Evolutionary conservation across 1,140 invertebrate species (phyloP).

Genomic region (Caenorhabditis tropicalis): DNA sequence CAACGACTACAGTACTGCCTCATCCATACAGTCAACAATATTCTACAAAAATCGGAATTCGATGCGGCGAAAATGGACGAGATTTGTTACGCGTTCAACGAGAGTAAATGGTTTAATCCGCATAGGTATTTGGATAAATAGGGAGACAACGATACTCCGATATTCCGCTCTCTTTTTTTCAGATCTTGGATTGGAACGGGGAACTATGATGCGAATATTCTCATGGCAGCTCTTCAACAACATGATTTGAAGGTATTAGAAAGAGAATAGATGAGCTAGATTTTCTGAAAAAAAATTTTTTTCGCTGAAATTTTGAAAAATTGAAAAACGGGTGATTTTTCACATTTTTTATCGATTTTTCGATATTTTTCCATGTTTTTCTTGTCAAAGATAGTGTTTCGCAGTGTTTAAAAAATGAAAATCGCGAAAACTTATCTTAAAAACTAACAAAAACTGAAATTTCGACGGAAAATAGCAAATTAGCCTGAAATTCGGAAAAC

Average conservation of each 20-base stretch:
- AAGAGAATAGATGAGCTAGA: no score
- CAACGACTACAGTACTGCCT: constrained; percentile 14
- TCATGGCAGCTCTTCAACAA: constrained; percentile 2
- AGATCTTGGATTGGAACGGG: constrained; percentile 28
- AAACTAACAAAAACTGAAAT: no score
- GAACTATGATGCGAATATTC: constrained; percentile 20
- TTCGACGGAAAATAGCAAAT: no score
- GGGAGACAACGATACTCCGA: neutral
- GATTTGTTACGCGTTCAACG: constrained; percentile 29
- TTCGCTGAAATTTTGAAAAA: no score
- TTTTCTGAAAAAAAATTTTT: no score
- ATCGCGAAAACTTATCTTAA: no score
- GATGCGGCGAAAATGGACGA: constrained; percentile 27
- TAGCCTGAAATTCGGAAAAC: no score
- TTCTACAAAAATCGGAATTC: constrained; percentile 4
- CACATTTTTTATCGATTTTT: no score
- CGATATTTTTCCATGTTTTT: no score
- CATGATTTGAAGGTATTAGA: neutral
- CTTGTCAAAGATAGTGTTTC: no score
- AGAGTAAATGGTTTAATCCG: constrained; percentile 24
- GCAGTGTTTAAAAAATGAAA: no score
- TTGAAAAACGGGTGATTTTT: no score
- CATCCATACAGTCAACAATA: constrained; percentile 23
- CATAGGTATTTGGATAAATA: neutral
- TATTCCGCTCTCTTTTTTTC: neutral